Base-by-base conservation (phyloP, 2,888 invertebrate species). In the Synanthedon myopaeformis region DNA sequence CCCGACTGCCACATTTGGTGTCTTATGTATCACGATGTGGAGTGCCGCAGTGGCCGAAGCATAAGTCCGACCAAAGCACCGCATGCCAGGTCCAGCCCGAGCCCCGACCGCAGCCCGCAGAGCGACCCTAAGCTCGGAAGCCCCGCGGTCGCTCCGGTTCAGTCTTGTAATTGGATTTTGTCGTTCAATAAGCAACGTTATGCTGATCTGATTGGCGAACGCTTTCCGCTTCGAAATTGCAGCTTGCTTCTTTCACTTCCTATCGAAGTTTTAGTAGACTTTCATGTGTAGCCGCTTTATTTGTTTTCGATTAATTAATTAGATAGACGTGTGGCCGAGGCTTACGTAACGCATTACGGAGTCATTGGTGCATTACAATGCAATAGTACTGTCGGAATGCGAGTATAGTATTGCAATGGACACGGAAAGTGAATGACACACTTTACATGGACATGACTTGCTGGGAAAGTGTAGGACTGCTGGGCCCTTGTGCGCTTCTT, bases 161-260 rank as follows among this genome's bases (percentile, higher is more conserved):
- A 85, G 81, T 67, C 86, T 87, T 70, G 87, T 87, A 86, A 87
- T 85, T 86, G 79, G 82, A 82, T 85, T 84, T 82, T 82, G 69
- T 78, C 82, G 80, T 82, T 85, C 82, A 71, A 82, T 84, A 82
- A 75, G 74, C 79, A 75, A 79, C 79, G 74, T 78, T 79, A 70
- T 76, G 76, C 76, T 79, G 69, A 81, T 82, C 81, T 79, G 76
- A 82, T 84, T 80, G 80, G 79, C 74, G 69, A 79, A 74, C 72
- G 85, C 85, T 84, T 84, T 79, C 76, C 79, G 82, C 84, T 83
- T 82, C 77, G 70, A 76, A 75, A 79, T 79, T 76, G 68, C 76
- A 78, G 79, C 84, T 82, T 80, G 82, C 84, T 82, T 81, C 67
- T 67, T 68, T 65, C 62, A 70, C 73, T 75, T 76, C 75, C 72